phyloP scores from a whole-genome alignment of 2,113 vertebrate genomes.

The Vidua chalybeata region DNA sequence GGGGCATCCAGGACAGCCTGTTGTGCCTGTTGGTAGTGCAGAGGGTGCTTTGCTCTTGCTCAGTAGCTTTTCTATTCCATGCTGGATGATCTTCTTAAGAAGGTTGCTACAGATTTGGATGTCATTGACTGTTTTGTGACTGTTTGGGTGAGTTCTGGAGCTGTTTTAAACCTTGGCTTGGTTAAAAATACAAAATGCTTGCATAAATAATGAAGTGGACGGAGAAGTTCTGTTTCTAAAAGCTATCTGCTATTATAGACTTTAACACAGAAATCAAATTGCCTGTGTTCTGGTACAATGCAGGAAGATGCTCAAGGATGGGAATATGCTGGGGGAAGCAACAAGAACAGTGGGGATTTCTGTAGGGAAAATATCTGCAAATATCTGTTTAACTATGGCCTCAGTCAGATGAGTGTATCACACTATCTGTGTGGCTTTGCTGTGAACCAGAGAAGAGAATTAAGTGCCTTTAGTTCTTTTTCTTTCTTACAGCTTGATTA shows the following conservation, averaged over 20 bases:
- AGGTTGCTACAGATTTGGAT: neutral
- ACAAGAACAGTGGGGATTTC: neutral
- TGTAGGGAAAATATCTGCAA: neutral
- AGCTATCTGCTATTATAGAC: neutral
- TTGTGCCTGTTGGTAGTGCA: constrained; percentile 27
- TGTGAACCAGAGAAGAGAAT: neutral
- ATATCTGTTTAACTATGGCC: neutral
- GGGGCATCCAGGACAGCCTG: constrained; percentile 35
- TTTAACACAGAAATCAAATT: neutral
- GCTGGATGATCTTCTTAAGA: neutral
- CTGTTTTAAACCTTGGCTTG: neutral
- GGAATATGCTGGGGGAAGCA: neutral
- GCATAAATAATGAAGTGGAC: neutral
- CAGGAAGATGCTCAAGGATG: neutral
- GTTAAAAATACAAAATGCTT: neutral
- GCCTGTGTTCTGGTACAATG: neutral
- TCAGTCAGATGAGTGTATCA: neutral
- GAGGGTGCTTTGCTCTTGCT: neutral
- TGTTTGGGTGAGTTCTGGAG: neutral
- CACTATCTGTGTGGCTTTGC: neutral
- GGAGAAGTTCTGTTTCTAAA: neutral
- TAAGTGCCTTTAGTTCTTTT: neutral
- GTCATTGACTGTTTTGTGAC: neutral
- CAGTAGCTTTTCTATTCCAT: neutral
- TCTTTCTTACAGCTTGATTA: neutral